Evolutionary conservation across 92 coral and sea anemone genomes (phyloP), one percentile per base, ranked within the genome.

Genomic region (Pocillopora grandis): DNA sequence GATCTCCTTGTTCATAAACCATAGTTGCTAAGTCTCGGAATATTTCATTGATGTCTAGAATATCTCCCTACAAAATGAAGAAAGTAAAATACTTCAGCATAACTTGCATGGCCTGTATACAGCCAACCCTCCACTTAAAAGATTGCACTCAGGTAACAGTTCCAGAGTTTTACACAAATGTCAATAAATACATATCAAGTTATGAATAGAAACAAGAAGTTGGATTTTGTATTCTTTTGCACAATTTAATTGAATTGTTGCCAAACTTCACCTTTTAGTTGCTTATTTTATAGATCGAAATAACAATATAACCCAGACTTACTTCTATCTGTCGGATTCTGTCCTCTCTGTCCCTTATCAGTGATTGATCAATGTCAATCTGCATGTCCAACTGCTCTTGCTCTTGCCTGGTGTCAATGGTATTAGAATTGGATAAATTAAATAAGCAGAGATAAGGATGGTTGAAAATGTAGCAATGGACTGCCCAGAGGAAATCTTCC

Each of bases 1-100:
- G 59, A 10, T 94, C 99, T 73, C 99, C 99, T 76, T 96, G 99
- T 75, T 96, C 99, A 75, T 96, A 92, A 17, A 96, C 98, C 99
- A 96, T 96, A 48, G 93, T 75, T 71, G 98, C 99, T 66, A 96
- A 78, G 69, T 96, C 99, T 86, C 98, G 80, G 90, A 96, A 96
- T 48, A 96, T 96, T 71, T 96, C 99, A 86, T 96, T 96, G 58
- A 96, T 95, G 42, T 95, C 98, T 68, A 96, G 87, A 19, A 96
- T 94, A 76, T 96, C 99, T 20, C 97, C 84, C 99, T 95, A 9
- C 36, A 61, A 71, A 42, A 42, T 42, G 7, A 0, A 42, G 7
- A 42, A 42, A 42, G 49, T 7, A 42, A 3, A 42, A 42, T 42
- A 42, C 5, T 42, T 42, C 49, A 42, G 49, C 49, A 42, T 42